Conservation (phyloP, 1,140 invertebrate species). For the Venturia canescens region DNA sequence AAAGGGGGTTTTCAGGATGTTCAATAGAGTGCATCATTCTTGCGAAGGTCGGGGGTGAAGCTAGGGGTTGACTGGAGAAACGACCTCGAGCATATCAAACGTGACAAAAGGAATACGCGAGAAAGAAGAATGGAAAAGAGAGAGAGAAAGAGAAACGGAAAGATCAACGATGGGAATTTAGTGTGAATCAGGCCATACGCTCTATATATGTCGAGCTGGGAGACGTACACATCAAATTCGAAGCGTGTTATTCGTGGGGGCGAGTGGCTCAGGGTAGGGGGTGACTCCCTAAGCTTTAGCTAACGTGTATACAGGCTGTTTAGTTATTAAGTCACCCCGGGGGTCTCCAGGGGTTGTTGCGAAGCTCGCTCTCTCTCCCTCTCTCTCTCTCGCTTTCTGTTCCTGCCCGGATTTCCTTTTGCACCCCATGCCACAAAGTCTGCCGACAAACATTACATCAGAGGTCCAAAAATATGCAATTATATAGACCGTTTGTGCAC, state of each 20-base stretch:
- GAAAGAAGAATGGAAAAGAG: neutral
- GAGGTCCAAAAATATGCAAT: conserved; percentile 27
- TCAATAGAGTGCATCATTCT: conserved; percentile 18
- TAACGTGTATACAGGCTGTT: conserved; percentile 69
- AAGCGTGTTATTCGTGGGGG: conserved; percentile 61
- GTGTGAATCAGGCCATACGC: conserved; percentile 68
- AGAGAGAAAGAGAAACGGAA: conserved; percentile 15
- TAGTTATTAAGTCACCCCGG: conserved; percentile 73
- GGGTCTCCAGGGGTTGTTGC: conserved; percentile 51
- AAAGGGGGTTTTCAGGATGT: conserved; percentile 7
- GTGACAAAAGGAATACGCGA: neutral
- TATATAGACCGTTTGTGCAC: neutral
- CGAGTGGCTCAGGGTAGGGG: conserved; percentile 34
- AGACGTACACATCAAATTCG: conserved; percentile 21
- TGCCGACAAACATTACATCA: conserved; percentile 23
- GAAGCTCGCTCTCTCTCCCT: conserved; percentile 7
- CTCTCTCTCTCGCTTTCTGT: conserved; percentile 48
- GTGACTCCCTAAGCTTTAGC: conserved; percentile 53
- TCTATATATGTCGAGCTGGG: conserved; percentile 17
- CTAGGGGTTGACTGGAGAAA: conserved; percentile 20
- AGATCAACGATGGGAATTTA: conserved; percentile 46
- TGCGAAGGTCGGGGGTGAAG: conserved; percentile 36
- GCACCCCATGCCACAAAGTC: conserved; percentile 35
- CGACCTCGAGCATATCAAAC: neutral
- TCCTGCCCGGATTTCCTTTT: conserved; percentile 32